These are phyloP conservation scores for Aptenodytes forsteri DNA, from an alignment of 2,113 vertebrate genomes.

Conservation along the genomic window DNA sequence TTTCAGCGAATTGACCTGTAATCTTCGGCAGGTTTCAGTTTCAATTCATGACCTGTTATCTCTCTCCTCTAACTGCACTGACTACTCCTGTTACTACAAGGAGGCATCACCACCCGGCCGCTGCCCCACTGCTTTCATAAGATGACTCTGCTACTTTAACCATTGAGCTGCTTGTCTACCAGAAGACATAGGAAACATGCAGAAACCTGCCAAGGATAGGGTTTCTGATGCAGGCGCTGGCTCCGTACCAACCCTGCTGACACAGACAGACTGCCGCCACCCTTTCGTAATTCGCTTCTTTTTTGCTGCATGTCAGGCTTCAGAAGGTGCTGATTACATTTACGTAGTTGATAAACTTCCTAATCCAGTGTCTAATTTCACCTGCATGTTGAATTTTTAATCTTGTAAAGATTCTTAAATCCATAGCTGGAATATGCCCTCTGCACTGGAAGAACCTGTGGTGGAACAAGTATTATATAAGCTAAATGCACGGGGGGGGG, in stretches of 20 bases:
- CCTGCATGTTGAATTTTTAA: slow-evolving; percentile 27
- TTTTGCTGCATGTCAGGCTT: neutral
- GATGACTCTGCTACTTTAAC: neutral
- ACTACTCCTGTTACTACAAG: rapidly evolving
- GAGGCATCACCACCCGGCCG: neutral
- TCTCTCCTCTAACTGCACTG: neutral
- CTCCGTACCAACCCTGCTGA: neutral
- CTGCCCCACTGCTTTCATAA: neutral
- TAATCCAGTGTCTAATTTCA: slow-evolving; percentile 34
- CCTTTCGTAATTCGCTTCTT: neutral
- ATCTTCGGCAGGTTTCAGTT: neutral
- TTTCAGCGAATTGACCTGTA: neutral
- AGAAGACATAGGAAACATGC: neutral
- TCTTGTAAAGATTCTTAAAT: neutral
- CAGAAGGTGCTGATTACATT: neutral
- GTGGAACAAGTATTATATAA: neutral
- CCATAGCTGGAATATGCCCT: neutral
- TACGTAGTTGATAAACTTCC: neutral
- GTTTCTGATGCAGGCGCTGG: neutral
- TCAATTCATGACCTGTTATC: neutral
- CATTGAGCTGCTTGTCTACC: neutral
- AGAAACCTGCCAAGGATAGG: slow-evolving; percentile 16
- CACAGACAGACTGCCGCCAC: slow-evolving; percentile 39
- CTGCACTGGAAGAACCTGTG: neutral
- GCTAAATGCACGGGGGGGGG: rapidly evolving